These are phyloP conservation scores for Apis mellifera DNA, from an alignment of 1,140 invertebrate species.

Conservation along the genomic window Amel_HAv3.1 CM009935.2:12991501-12992000, in stretches of 20 bases:
- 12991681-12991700: neutral
- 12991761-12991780: conserved; percentile 61
- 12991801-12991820: conserved; percentile 57
- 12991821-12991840: neutral
- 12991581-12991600: neutral
- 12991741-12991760: conserved; percentile 49
- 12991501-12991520: neutral
- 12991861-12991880: no score
- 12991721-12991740: neutral
- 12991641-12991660: conserved; percentile 62
- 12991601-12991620: conserved; percentile 65
- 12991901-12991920: no score
- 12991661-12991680: conserved; percentile 59
- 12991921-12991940: no score
- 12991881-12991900: no score
- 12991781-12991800: conserved; percentile 53
- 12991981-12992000: no score
- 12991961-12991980: no score
- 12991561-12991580: neutral
- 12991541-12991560: neutral
- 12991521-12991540: neutral
- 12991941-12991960: no score
- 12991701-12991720: no score
- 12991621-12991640: conserved; percentile 75
- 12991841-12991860: no score